Evolutionary conservation across 53 echinoderm and acorn worm species (phyloP), one percentile per base, ranked within the genome.

Genomic region (Patiria pectinifera): DNA sequence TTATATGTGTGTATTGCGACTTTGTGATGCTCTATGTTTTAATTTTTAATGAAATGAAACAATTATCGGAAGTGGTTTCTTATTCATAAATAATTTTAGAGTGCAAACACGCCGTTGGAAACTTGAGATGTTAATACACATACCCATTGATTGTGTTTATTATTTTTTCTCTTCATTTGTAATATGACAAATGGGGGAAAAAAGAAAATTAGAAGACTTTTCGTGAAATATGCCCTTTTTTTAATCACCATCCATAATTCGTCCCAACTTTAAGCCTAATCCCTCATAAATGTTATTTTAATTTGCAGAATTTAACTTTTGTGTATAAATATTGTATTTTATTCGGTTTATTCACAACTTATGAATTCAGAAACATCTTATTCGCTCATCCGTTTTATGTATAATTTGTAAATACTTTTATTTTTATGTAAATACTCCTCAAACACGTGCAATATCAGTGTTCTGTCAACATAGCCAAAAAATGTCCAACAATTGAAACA

Each of bases 361-460:
- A 46, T 61, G 44, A 46, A 59, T 70, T 24, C 46, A 69, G 74
- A 8, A 86, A 23, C 48, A 12, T 71, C 9, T 75, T 86, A 45
- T n/a, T 85, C 85, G 45, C 16, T 74, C 45, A 72, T 86, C 24
- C 26, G 8, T 86, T 75, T 26, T n/a, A 45, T 85, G 86, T 86
- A 86, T 22, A 86, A 13, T 72, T 21, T 86, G 86, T 86, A 86
- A 86, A 86, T 86, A 86, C 14, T 23, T 72, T 86, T 46, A 86
- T 86, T 48, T 86, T 25, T 86, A 66, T 66, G 66, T 66, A 79
- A 46, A 86, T 74, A 71, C 21, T 22, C 19, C 48, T 85, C 69
- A 6, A 85, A 86, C 35, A 85, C 16, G 86, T 86, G 86, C 86
- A 86, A 86, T 86, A 86, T 14, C 48, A 58, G 19, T 71, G 14